Evolutionary conservation across 2,113 vertebrate genomes (phyloP).

Genomic region (Ivindomyrus marchei): DNA sequence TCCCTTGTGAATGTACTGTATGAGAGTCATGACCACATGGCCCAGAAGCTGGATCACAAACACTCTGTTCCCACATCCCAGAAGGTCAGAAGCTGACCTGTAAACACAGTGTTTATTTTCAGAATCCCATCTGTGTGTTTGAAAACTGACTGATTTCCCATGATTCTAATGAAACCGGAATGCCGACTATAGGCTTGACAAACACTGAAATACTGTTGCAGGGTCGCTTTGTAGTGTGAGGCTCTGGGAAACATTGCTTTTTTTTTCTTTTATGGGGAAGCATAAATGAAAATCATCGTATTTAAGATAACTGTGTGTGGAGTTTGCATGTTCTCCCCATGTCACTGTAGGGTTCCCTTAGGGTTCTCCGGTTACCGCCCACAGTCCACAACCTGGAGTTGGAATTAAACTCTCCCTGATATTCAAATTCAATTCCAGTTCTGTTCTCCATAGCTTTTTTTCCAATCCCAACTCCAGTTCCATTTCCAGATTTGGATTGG

Average conservation of each 20-base stretch:
- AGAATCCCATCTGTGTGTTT: conserved; percentile 2
- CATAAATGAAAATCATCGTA: neutral
- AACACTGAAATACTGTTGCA: neutral
- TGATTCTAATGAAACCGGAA: neutral
- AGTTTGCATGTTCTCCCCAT: neutral
- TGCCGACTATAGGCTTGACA: neutral
- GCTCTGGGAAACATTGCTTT: neutral
- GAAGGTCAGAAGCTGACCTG: neutral
- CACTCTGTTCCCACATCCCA: neutral
- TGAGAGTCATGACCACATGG: neutral
- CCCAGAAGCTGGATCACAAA: neutral
- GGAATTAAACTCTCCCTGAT: too few species aligned
- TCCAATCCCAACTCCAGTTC: too few species aligned
- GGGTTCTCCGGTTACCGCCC: neutral
- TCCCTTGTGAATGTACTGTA: conserved; percentile 11
- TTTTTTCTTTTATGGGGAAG: neutral
- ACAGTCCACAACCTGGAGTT: neutral
- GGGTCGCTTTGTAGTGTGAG: neutral
- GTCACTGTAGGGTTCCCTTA: neutral
- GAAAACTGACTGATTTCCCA: neutral
- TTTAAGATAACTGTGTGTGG: neutral
- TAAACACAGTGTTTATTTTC: conserved; percentile 13
- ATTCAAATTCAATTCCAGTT: too few species aligned
- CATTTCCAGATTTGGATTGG: too few species aligned
- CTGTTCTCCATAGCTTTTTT: too few species aligned